Evolutionary conservation across 2,797 vertebrate genomes (phyloP).

Genomic region (Gymnoscopelus microlampas): DNA sequence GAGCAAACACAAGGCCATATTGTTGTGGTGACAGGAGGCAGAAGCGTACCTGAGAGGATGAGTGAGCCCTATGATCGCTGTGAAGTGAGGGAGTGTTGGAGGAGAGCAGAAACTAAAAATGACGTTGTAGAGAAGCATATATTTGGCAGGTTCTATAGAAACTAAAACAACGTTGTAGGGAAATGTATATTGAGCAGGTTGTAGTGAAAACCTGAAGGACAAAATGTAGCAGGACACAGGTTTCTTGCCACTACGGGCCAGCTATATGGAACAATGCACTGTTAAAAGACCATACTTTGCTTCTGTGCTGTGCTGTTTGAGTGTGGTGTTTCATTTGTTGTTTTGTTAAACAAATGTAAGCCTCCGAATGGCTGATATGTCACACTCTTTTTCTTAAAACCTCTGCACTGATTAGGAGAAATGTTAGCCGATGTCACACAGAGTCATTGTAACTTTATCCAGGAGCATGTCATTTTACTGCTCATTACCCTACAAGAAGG

Average conservation of each 20-base stretch:
- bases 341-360: constrained; percentile 19
- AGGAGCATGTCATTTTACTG: constrained; percentile 71
- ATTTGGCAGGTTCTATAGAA: not conserved
- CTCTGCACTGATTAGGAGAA: constrained; percentile 65
- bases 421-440: constrained; percentile 59
- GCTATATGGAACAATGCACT: constrained; percentile 7
- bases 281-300: constrained; percentile 19
- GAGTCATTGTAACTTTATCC: constrained; percentile 71
- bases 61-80: not conserved
- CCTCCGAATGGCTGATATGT: constrained; percentile 38
- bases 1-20: constrained; percentile 40
- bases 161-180: not conserved
- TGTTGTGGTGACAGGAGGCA: constrained; percentile 28
- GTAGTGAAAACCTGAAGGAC: constrained; percentile 1
- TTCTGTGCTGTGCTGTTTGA: constrained; percentile 33
- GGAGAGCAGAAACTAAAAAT: not conserved
- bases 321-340: constrained; percentile 20
- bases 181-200: not conserved
- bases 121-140: not conserved
- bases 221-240: not conserved
- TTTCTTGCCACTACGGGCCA: not conserved
- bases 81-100: constrained; percentile 7
- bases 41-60: not conserved
- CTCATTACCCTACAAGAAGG: constrained; percentile 52
- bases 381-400: constrained; percentile 64